Evolutionary conservation across 2,888 invertebrate species (phyloP), one percentile per base, ranked within the genome.

Genomic region (Chrysodeixis includens): DNA sequence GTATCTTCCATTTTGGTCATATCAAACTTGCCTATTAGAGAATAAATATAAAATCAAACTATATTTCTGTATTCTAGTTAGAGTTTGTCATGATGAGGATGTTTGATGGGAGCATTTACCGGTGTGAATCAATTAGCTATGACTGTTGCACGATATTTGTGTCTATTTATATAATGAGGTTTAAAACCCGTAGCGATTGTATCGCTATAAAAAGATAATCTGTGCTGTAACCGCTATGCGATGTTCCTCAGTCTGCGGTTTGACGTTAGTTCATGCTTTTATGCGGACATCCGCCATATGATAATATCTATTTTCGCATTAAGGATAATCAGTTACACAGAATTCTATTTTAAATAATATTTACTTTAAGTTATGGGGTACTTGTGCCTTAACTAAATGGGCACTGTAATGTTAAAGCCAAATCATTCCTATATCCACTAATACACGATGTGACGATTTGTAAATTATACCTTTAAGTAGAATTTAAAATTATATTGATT

Each of bases 21-120:
- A 80, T 74, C 76, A 72, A 71, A 73, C 81, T 81, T 81, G 75
- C 80, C 81, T 73, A 66, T 69, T 55, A 51, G 57, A 54, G 60
- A 52, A 35, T 35, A n/a, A 40, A n/a, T 40, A n/a, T 40, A 6
- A 14, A n/a, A 40, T n/a, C n/a, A n/a, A n/a, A 40, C 1, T 35
- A 35, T 35, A 35, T 35, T 40, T n/a, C 40, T 40, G n/a, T 40
- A 35, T 14, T 40, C n/a, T 40, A 40, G 5, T 5, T 40, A 40
- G 40, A 40, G 7, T 40, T 40, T 40, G 14, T 40, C 40, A n/a
- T n/a, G 14, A 5, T n/a, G n/a, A n/a, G n/a, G 1, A 40, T 40
- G 40, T 12, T 1, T 35, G 26, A 40, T n/a, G n/a, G n/a, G 6
- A n/a, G 40, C n/a, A n/a, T 40, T 40, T n/a, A n/a, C 7, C 5